Evolutionary conservation across 2,113 vertebrate species (phyloP), one percentile per base, ranked within the genome.

Genomic region (Odontophorus gujanensis): DNA sequence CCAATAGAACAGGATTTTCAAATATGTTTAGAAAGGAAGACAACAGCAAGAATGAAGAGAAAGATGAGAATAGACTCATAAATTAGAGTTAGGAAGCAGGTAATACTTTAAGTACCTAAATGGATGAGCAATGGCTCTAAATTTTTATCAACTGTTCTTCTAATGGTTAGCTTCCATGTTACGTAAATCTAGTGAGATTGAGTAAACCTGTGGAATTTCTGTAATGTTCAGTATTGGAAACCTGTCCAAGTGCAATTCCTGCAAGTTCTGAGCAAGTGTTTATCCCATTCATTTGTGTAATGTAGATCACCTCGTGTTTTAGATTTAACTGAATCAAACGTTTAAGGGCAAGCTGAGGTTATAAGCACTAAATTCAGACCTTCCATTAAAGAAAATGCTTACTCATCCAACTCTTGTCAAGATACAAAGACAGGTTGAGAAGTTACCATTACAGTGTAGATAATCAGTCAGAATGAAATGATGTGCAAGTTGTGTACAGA

Each of bases 111-210:
- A 68, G 20, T 18, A 20, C 8, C 10, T 30, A 5, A 55, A 34
- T 77, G 24, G 36, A 40, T 82, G 24, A 48, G 53, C n/a, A 82
- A n/a, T 62, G n/a, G 22, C 63, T 69, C 14, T 87, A 58, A 82
- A 94, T 51, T 67, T 77, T 81, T 80, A 74, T 90, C 63, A 81
- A 22, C 51, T 92, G 12, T 67, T 85, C 7, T 4, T 76, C 59
- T 94, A 55, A 34, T 85, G 24, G 55, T 87, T 80, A 81, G 16
- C 32, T 83, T 93, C 47, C 43, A 65, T 65, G 67, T 84, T 26
- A 71, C 62, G 43, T 78, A 88, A 65, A 81, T 86, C 51, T 72
- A 72, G 63, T 48, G 34, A 72, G 65, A 67, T 43, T 28, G 36
- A 61, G 38, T 84, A 66, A 90, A 72, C 20, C 67, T 2, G 38